Conservation (phyloP, 2,797 vertebrate genomes). For the Carapus acus region DNA sequence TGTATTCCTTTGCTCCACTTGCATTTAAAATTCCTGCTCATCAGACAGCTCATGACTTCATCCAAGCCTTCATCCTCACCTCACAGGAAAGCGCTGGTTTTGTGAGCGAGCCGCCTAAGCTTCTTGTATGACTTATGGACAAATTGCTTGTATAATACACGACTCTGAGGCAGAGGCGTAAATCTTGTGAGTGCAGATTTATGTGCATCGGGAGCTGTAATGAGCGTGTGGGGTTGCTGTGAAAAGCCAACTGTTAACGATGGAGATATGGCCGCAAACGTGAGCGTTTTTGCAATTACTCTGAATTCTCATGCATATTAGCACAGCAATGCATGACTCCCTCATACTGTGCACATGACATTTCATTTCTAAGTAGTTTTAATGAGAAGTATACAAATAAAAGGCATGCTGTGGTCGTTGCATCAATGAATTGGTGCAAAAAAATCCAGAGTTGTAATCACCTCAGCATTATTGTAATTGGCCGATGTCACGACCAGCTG, state of each 20-base stretch:
- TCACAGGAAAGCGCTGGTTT: constrained; percentile 6
- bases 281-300: background rate
- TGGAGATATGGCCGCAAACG: constrained; percentile 35
- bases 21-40: background rate
- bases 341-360: constrained; percentile 4
- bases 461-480: constrained; percentile 26
- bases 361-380: constrained; percentile 29
- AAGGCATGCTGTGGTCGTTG: constrained; percentile 16
- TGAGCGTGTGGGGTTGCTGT: constrained; percentile 47
- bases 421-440: constrained; percentile 24
- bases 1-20: background rate
- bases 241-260: constrained; percentile 46
- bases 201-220: constrained; percentile 46
- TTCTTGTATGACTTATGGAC: constrained; percentile 15
- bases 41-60: background rate
- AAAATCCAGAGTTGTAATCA: constrained; percentile 38
- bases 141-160: constrained; percentile 21
- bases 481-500: constrained; percentile 27
- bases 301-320: constrained; percentile 21
- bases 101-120: too few relatives aligned
- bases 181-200: constrained; percentile 9
- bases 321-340: background rate
- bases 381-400: constrained; percentile 21
- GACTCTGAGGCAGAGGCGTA: too few relatives aligned
- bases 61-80: constrained; percentile 15